These are phyloP conservation scores for Tragelaphus scriptus DNA, from an alignment of 2,113 vertebrate species.

Conservation along the genomic window DNA sequence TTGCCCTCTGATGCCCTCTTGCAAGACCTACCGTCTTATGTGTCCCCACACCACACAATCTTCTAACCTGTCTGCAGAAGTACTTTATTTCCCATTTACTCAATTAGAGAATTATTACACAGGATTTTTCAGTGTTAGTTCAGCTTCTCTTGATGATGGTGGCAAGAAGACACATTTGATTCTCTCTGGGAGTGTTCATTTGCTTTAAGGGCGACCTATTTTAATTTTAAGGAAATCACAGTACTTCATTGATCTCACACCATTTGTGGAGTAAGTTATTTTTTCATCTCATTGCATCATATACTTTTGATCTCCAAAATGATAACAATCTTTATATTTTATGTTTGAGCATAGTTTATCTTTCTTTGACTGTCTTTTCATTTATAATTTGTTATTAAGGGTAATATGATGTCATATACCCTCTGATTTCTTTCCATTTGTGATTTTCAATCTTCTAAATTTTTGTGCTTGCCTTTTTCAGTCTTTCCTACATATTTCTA, in stretches of 20 bases:
- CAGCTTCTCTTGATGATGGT: not conserved
- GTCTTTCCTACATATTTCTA: not conserved
- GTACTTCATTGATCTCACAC: not conserved
- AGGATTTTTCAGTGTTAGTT: not conserved
- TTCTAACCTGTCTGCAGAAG: not conserved
- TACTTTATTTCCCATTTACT: not conserved
- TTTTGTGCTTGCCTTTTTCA: not conserved
- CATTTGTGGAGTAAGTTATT: not conserved
- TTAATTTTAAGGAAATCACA: not conserved
- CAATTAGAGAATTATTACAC: not conserved
- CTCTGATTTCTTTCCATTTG: not conserved
- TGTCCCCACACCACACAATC: not conserved
- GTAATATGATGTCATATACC: not conserved
- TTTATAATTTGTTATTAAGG: not conserved
- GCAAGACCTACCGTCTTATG: too few species aligned
- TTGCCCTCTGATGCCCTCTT: too few species aligned
- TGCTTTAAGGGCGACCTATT: not conserved
- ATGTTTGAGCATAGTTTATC: not conserved
- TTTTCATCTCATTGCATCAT: not conserved
- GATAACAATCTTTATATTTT: not conserved
- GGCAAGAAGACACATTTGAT: not conserved
- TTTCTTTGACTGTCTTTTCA: not conserved
- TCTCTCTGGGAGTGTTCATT: not conserved
- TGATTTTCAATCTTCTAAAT: not conserved
- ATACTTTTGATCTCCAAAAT: not conserved